Base-by-base conservation (phyloP, 2,797 vertebrate species). In the Cynopterus sphinx region DNA sequence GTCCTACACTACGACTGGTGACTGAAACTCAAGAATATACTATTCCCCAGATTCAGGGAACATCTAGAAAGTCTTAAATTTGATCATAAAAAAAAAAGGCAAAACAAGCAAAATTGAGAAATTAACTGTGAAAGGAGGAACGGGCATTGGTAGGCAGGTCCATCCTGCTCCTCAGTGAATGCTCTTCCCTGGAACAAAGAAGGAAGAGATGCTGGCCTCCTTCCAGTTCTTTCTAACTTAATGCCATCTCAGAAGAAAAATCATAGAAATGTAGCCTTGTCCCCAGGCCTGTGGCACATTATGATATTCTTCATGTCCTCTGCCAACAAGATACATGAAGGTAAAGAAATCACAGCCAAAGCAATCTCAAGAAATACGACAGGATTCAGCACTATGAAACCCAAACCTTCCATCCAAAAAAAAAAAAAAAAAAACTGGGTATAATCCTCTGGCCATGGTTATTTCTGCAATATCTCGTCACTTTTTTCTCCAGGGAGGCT, bases 301-400 rank as follows among this genome's bases (percentile, higher is more conserved):
- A 55, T 79, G 53, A 61, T 92, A 85, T 89, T 74, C 55, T 10
- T 75, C 59, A 36, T 6, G 6, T 19, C 39, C 71, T 65, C 33
- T 53, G n/a, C 39, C 81, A 93, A 81, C 33, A 79, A 84, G 65
- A 92, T 83, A 70, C 46, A 77, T 92, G 43, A 88, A 21, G 9
- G 28, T 71, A 83, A 78, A 87, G 63, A 91, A 92, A 70, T 24
- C 16, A 24, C 1, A 2, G n/a, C 31, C 67, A 91, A 87, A 74
- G 11, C 63, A 79, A 16, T 36, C 36, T n/a, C 28, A 43, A 61
- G 85, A 93, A 61, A 2, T 2, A 91, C 1, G 28, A 53, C 49
- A 87, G 31, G 9, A 46, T 33, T n/a, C 57, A 87, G 26, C 17
- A 36, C 33, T 55, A 53, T 65, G 31, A 81, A 61, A 41, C 16